Conservation (phyloP, 2,113 vertebrate genomes). For the Pomatorhinus ruficollis region DNA sequence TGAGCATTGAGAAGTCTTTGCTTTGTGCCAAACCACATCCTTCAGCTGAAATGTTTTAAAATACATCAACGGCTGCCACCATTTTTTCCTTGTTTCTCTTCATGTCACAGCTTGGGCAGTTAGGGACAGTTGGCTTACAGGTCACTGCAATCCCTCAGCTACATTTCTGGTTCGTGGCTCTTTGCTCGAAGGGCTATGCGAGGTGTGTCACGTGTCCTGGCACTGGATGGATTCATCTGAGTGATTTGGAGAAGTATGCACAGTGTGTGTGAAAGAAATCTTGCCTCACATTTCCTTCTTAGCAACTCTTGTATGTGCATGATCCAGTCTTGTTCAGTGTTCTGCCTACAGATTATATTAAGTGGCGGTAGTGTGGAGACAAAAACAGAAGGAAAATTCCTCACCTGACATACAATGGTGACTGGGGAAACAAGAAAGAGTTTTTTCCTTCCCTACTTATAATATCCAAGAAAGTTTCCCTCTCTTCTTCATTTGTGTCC, state of each 20-base stretch:
- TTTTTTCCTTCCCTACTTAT: neutral
- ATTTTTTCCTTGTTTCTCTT: neutral
- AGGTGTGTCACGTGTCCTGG: neutral
- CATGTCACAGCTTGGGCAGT: neutral
- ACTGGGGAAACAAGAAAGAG: neutral
- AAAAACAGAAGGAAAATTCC: neutral
- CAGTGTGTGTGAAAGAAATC: neutral
- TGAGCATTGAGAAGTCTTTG: neutral
- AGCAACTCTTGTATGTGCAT: neutral
- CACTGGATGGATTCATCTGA: neutral
- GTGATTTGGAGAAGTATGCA: conserved; percentile 2
- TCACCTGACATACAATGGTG: neutral
- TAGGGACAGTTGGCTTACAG: conserved; percentile 1
- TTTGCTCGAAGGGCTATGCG: neutral
- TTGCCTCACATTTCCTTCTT: neutral
- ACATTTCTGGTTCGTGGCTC: conserved; percentile 2
- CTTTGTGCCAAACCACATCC: neutral
- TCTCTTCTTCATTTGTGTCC: conserved; percentile 61
- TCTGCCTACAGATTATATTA: neutral
- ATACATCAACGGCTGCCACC: neutral
- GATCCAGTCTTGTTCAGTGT: neutral
- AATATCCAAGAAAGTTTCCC: neutral
- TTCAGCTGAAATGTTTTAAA: neutral
- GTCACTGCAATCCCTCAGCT: neutral
- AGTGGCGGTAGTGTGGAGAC: neutral